Base-by-base conservation (phyloP, 2,888 invertebrate species). In the Cephonodes hylas region DNA sequence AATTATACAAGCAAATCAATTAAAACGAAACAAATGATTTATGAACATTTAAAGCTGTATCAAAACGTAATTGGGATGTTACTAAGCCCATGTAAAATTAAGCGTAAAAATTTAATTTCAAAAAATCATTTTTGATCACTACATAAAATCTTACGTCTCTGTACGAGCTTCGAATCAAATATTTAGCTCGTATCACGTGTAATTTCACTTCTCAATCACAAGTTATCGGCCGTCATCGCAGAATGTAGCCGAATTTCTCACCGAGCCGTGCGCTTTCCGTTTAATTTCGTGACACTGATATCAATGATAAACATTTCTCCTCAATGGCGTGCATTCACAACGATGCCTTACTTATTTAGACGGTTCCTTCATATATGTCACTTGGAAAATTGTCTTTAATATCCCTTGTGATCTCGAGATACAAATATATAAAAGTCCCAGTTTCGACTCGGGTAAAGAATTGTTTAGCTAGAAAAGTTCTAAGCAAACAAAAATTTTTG, bases 271-370 rank as follows among this genome's bases (percentile, higher is more conserved):
- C 65, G 63, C 63, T 65, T 64, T 63, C 65, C 72, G 66, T 66
- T 74, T 69, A 70, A 68, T 71, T 75, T 66, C 64, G 67, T 79
- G 82, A 80, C 83, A 77, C 68, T 64, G 77, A 81, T 81, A 73
- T 74, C 70, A 64, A 73, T 79, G 83, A 85, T 84, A 79, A 79
- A 83, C 64, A 65, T 74, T 62, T 64, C 65, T 57, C 58, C 62
- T 60, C 66, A 25, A 25, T 15, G 27, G 3, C 7, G 27, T 3
- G 48, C 27, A 27, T 53, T 31, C 31, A 53, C 31, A 53, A 18
- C 15, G 15, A 27, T 20, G 23, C 18, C 20, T 45, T 22, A 5
- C n/a, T n/a, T n/a, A n/a, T n/a, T n/a, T n/a, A n/a, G n/a, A n/a
- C n/a, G n/a, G n/a, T n/a, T n/a, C n/a, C n/a, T n/a, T n/a, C n/a